phyloP scores from a whole-genome alignment of 2,113 vertebrate species.

The Hippolais icterina region DNA sequence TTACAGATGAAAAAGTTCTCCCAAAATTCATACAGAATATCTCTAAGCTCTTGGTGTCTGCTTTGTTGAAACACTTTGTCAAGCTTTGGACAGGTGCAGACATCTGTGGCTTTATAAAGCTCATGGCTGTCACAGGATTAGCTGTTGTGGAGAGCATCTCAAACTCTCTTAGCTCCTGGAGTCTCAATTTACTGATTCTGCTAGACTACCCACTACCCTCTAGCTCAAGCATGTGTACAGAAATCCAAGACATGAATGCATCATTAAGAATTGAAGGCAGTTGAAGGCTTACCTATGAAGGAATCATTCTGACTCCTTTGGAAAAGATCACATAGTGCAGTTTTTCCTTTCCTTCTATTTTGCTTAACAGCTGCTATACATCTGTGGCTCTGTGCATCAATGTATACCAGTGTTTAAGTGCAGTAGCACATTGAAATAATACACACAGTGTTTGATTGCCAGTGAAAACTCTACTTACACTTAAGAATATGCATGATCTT shows the following conservation, averaged over 20 bases:
- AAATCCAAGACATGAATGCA: background rate
- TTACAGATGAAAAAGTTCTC: background rate
- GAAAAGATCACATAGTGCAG: background rate
- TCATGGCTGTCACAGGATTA: background rate
- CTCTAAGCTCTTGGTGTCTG: background rate
- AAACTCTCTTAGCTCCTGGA: background rate
- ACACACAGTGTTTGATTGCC: background rate
- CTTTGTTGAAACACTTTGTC: background rate
- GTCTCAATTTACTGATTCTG: background rate
- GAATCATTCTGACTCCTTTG: background rate
- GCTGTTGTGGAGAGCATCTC: background rate
- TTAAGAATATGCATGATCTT: background rate
- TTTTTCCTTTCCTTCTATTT: background rate
- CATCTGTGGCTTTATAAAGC: background rate
- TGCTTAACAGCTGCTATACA: background rate
- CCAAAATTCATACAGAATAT: background rate
- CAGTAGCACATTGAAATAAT: background rate
- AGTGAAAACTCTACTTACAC: background rate
- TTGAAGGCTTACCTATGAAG: background rate
- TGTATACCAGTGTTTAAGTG: background rate
- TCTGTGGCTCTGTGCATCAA: background rate
- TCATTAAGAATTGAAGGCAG: background rate
- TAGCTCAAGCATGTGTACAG: background rate
- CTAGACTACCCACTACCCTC: background rate
- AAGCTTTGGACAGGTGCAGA: background rate